Conservation (phyloP, 2,797 vertebrate species). For the Pelochelys cantorii region DNA sequence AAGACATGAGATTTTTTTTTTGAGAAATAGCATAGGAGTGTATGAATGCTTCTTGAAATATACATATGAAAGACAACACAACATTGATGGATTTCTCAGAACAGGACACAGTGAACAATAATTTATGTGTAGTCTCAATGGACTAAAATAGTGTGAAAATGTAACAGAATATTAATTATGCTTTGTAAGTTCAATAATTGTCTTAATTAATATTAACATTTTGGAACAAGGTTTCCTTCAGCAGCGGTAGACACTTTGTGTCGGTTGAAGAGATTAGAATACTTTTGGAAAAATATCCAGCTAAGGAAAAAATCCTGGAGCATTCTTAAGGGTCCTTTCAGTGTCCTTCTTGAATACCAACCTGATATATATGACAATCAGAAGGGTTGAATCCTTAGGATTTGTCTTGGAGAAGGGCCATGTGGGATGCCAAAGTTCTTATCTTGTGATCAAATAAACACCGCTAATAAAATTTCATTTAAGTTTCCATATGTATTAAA, state of each 20-base stretch:
- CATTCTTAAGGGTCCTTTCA: background rate
- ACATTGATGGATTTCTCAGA: background rate
- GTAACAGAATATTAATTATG: background rate
- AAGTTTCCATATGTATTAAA: slow-evolving; percentile 24
- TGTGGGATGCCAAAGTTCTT: slow-evolving; percentile 44
- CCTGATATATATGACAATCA: slow-evolving; percentile 48
- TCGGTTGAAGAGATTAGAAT: background rate
- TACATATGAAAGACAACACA: background rate
- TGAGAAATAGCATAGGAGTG: background rate
- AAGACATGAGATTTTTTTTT: background rate
- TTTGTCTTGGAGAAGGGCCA: slow-evolving; percentile 32
- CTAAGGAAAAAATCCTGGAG: slow-evolving; percentile 25
- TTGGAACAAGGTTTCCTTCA: background rate
- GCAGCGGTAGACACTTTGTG: background rate
- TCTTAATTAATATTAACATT: background rate
- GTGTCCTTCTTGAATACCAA: slow-evolving; percentile 54
- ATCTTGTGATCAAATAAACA: slow-evolving; percentile 31
- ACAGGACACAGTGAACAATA: background rate
- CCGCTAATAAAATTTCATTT: background rate
- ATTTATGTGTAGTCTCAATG: background rate
- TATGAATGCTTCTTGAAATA: background rate
- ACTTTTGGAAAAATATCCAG: slow-evolving; percentile 33
- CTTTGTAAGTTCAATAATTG: fast-evolving
- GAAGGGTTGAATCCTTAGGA: background rate
- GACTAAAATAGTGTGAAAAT: background rate